Base-by-base conservation (phyloP, 1,140 invertebrate species). In the Glomeris maerens region DNA sequence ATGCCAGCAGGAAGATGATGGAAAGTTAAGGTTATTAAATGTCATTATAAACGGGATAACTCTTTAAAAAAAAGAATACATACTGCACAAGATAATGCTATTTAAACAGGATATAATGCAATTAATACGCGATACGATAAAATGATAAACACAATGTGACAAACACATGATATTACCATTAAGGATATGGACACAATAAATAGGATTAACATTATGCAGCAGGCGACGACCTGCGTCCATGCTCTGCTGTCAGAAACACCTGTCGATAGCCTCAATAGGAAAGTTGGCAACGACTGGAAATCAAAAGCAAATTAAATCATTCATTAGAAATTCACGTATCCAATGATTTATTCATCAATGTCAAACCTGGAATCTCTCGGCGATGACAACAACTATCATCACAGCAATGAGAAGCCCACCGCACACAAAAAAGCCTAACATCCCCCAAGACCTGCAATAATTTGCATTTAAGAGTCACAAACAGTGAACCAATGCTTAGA, bases 341-440 rank as follows among this genome's bases (percentile, higher is more conserved):
- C 31, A 36, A 36, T 36, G 10, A 17, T 17, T 13, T 10, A 36
- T 17, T n/a, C 17, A 36, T 36, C 10, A 36, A 36, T 36, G 31
- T 10, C 5, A 42, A 55, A 60, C 62, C 36, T 31, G 27, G 25
- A 53, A 61, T 39, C 50, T 52, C 38, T 64, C 62, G 0, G 57
- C 54, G 13, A 59, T 26, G 3, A 59, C 44, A 5, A 63, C 27
- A 7, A 62, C 28, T 17, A 63, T 57, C 10, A 63, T 27, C 22
- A 55, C 39, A 4, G 20, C 5, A 21, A 42, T 17, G 5, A 42
- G 4, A 7, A 17, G 20, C 17, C 4, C 4, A 42, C 40, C 40
- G 17, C 20, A 4, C 20, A 17, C 20, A 42, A 42, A 42, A 7
- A 42, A 21, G 40, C 10, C 20, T 5, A 42, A 4, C 40, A 42